Base-by-base conservation (phyloP, 2,113 vertebrate genomes). In the Illadopsis cleaveri region DNA sequence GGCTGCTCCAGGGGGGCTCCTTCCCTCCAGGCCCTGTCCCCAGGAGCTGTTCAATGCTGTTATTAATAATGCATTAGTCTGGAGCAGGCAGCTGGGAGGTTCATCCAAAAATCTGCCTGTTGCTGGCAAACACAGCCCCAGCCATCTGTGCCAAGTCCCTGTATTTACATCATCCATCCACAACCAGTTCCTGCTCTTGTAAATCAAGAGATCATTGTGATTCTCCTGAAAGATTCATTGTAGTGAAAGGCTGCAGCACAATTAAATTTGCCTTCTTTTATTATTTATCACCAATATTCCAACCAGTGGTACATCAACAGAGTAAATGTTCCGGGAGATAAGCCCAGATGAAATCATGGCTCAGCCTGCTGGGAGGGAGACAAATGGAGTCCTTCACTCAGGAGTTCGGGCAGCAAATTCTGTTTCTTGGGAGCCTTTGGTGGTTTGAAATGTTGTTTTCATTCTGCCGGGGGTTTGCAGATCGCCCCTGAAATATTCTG, bases 21-120 rank as follows among this genome's bases (percentile, higher is more conserved):
- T 9, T 12, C 61, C 33, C 2, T 0, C 14, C 3, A 1, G 50
- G 66, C 23, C 16, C 10, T 71, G 2, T 22, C 71, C 76, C 2
- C 0, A 3, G 22, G 56, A 61, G 37, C 16, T 25, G 47, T 15
- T 57, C 66, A 12, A 3, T 21, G 1, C 3, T 4, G 7, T 15
- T 23, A 13, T 65, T 51, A 33, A 56, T 53, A 7, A 66, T 7
- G 11, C 72, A 10, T 62, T 6, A 22, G 17, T 21, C 5, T 14
- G 35, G 83, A 76, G 47, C 44, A 35, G 22, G 76, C 22, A 70
- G 66, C 76, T 62, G 79, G 4, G 76, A 78, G 61, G 65, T 45
- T 68, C 38, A 53, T 79, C 86, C 82, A 44, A 22, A 90, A 71
- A 15, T 8, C 44, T 50, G 93, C 6, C 27, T 51, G 4, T 3